Conservation (phyloP, 2,888 invertebrate species). For the Eristalis pertinax region DNA sequence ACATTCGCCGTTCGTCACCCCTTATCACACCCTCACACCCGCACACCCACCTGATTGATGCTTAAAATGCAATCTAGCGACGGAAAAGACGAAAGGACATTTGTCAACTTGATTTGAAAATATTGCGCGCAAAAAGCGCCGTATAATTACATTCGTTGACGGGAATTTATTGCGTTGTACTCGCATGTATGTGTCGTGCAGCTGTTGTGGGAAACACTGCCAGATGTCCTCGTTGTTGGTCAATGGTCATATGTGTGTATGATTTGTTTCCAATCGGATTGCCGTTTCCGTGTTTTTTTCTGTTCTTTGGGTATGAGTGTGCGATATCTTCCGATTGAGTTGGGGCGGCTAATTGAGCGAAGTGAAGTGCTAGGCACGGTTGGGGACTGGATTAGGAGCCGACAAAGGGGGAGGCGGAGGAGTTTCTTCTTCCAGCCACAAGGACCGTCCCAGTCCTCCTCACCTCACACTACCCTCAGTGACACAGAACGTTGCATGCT, state of each 20-base stretch:
- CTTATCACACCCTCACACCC: neutral
- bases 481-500: too few species aligned
- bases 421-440: too few species aligned
- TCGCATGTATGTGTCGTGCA: conserved; percentile 27
- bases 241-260: conserved; percentile 15
- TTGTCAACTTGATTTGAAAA: conserved; percentile 67
- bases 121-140: conserved; percentile 47
- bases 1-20: neutral
- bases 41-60: conserved; percentile 55
- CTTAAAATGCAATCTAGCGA: conserved; percentile 65
- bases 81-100: conserved; percentile 64
- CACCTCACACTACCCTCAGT: too few species aligned
- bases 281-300: neutral
- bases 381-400: too few species aligned
- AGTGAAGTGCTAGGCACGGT: neutral
- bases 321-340: neutral
- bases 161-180: conserved; percentile 55
- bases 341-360: neutral
- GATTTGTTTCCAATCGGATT: conserved; percentile 50
- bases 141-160: conserved; percentile 68
- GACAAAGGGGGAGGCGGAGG: too few species aligned
- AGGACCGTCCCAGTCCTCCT: too few species aligned
- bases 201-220: conserved; percentile 17
- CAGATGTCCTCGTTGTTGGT: neutral
- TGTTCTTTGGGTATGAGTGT: neutral